Conservation (phyloP, 1,140 invertebrate genomes). For the Stegodyphus mimosarum region DNA sequence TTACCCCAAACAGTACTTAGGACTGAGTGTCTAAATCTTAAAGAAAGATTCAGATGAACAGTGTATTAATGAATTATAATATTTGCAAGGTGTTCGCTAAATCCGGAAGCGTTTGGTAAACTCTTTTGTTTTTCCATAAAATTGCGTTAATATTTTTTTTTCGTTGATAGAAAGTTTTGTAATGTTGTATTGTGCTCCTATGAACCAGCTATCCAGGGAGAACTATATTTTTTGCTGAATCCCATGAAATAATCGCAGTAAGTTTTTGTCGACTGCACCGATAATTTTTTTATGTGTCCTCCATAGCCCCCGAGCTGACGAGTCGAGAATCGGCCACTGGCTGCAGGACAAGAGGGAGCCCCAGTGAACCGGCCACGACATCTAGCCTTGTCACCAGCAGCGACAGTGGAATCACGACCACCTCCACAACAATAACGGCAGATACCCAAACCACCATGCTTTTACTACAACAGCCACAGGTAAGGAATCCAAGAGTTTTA, state of each 20-base stretch:
- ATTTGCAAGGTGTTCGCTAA: too few species aligned
- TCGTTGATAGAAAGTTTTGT: too few species aligned
- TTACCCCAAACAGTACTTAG: too few species aligned
- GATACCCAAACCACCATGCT: conserved; percentile 41
- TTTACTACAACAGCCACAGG: conserved; percentile 59
- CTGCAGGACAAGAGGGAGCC: conserved; percentile 56
- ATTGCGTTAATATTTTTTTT: too few species aligned
- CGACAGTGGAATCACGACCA: conserved; percentile 49
- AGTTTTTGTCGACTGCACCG: neutral
- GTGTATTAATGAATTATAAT: too few species aligned
- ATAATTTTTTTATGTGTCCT: neutral
- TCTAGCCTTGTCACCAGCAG: conserved; percentile 50
- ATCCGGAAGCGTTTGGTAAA: too few species aligned
- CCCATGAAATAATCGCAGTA: neutral
- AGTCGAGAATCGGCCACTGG: conserved; percentile 57
- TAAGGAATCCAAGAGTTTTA: neutral
- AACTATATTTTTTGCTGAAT: neutral
- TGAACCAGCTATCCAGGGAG: neutral
- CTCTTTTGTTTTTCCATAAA: too few species aligned
- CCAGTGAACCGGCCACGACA: conserved; percentile 34
- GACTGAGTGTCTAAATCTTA: too few species aligned
- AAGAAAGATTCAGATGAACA: too few species aligned
- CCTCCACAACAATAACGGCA: neutral
- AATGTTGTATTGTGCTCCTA: too few species aligned
- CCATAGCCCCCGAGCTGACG: conserved; percentile 56